phyloP scores from a whole-genome alignment of 2,113 vertebrate genomes.

The Sylvilagus bachmani region DNA sequence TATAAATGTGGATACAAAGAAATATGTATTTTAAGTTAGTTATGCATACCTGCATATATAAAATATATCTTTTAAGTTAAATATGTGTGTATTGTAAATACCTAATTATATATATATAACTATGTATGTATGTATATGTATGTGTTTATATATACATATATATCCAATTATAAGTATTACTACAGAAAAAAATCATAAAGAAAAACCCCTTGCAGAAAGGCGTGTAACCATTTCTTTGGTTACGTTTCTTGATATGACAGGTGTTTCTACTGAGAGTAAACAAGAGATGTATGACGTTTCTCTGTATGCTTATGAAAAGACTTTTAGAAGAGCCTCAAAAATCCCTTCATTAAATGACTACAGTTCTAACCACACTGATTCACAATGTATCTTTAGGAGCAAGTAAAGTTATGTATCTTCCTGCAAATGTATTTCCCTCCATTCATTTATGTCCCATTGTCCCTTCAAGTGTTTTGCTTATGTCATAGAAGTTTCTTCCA shows the following conservation, averaged over 20 bases:
- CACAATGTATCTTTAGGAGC: background rate
- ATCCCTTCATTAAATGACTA: constrained; percentile 23
- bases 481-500: background rate
- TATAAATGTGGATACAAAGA: too few species aligned
- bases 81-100: too few species aligned
- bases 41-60: too few species aligned
- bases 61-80: too few species aligned
- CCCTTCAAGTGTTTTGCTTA: background rate
- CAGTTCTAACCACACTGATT: background rate
- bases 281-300: background rate
- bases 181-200: constrained; percentile 61
- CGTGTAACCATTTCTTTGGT: constrained; percentile 5
- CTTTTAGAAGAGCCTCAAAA: background rate
- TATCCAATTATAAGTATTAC: constrained; percentile 73
- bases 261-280: background rate
- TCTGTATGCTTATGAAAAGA: background rate
- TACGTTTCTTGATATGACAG: constrained; percentile 6
- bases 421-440: background rate
- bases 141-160: constrained; percentile 47
- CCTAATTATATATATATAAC: too few species aligned
- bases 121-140: too few species aligned
- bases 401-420: background rate
- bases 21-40: too few species aligned
- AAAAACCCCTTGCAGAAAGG: constrained; percentile 46
- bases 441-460: background rate